Conservation (phyloP, 2,113 vertebrate species). For the Cairina moschata region DNA sequence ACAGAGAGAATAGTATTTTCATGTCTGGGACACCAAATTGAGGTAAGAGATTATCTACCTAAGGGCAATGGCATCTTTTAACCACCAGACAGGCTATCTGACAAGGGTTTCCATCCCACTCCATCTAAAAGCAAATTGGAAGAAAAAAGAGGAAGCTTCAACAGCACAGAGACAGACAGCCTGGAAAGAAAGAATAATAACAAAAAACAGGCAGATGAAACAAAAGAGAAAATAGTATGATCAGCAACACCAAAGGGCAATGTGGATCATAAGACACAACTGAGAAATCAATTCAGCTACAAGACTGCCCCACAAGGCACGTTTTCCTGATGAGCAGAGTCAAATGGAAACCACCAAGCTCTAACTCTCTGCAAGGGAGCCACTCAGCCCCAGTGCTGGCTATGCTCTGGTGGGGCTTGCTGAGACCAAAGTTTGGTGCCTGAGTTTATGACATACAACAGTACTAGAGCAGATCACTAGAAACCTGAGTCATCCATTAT, state of each 20-base stretch:
- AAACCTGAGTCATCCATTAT: not conserved
- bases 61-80: not conserved
- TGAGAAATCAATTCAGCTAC: not conserved
- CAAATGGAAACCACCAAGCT: not conserved
- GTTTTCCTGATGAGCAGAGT: not conserved
- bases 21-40: not conserved
- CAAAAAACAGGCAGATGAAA: not conserved
- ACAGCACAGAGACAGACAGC: not conserved
- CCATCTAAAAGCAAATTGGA: not conserved
- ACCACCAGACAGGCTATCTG: not conserved
- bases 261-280: not conserved
- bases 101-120: not conserved
- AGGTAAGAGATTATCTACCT: not conserved
- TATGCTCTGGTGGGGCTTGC: not conserved
- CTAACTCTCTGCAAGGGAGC: not conserved
- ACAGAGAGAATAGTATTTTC: not conserved
- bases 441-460: not conserved
- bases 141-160: not conserved
- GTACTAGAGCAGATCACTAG: not conserved
- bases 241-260: not conserved
- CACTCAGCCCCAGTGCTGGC: not conserved
- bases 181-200: not conserved
- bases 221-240: not conserved
- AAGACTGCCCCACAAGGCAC: not conserved
- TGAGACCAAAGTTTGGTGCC: not conserved